These are phyloP conservation scores for Pygmarrhopalites habei DNA, from an alignment of 1,140 invertebrate genomes.

Conservation along the genomic window DNA sequence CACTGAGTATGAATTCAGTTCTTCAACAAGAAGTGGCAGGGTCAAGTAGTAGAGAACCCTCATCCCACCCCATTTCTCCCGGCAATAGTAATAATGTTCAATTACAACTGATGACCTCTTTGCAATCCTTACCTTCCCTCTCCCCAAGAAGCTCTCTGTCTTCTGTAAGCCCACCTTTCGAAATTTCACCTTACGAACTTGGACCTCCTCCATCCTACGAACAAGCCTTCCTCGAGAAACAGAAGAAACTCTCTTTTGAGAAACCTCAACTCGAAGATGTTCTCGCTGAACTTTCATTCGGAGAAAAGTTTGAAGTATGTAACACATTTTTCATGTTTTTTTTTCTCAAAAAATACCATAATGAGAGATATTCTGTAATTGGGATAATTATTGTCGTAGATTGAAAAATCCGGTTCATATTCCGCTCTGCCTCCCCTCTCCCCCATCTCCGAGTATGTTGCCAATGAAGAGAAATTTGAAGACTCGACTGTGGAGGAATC, in stretches of 20 bases:
- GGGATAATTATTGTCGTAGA: constrained; percentile 4
- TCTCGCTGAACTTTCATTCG: constrained; percentile 45
- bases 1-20: background rate
- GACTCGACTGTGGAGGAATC: constrained; percentile 28
- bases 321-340: background rate
- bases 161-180: constrained; percentile 76
- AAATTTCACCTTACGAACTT: constrained; percentile 60
- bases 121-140: constrained; percentile 56
- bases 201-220: constrained; percentile 57
- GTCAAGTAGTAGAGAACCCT: background rate
- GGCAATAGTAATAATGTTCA: constrained; percentile 23
- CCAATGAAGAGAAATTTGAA: too few relatives aligned
- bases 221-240: constrained; percentile 50
- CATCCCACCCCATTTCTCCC: background rate
- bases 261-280: constrained; percentile 48
- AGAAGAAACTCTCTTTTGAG: constrained; percentile 44
- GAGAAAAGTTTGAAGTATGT: constrained; percentile 18
- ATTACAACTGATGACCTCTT: constrained; percentile 10
- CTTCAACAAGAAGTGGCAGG: constrained; percentile 8
- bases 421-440: constrained; percentile 52
- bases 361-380: background rate
- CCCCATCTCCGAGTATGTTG: constrained; percentile 55
- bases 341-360: background rate
- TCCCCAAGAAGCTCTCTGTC: constrained; percentile 77
- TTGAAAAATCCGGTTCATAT: constrained; percentile 35